Conservation (phyloP, 2,888 invertebrate species). For the Bursaphelenchus okinawaensis region DNA sequence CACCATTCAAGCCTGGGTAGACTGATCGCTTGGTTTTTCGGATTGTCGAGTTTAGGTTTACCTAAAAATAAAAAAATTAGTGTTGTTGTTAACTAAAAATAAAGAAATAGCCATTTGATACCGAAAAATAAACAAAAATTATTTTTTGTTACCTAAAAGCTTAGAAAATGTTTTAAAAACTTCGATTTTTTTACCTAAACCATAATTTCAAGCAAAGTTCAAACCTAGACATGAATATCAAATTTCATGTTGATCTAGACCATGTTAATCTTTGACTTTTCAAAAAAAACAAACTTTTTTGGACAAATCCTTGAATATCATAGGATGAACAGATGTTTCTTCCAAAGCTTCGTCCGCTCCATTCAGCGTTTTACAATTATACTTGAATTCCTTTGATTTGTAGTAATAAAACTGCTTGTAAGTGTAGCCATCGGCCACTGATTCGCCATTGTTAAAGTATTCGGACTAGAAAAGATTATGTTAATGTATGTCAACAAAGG, state of each 20-base stretch:
- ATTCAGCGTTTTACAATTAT: slow-evolving; percentile 36
- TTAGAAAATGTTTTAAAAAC: too few species aligned
- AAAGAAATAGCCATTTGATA: too few species aligned
- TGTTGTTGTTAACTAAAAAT: not conserved
- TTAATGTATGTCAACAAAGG: not conserved
- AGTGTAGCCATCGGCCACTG: slow-evolving; percentile 41
- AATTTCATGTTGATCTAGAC: too few species aligned
- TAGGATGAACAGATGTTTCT: slow-evolving; percentile 18
- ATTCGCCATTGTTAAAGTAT: slow-evolving; percentile 36
- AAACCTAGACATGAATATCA: too few species aligned
- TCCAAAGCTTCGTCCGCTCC: slow-evolving; percentile 29
- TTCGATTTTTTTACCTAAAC: too few species aligned
- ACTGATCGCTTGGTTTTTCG: slow-evolving; percentile 18
- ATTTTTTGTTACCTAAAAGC: too few species aligned
- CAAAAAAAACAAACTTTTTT: not conserved
- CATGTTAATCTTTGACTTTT: not conserved
- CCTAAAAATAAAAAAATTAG: not conserved
- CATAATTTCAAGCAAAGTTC: too few species aligned
- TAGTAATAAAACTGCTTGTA: slow-evolving; percentile 41
- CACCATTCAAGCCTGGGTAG: slow-evolving; percentile 37
- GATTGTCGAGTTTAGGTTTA: slow-evolving; percentile 5
- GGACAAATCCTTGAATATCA: slow-evolving; percentile 34
- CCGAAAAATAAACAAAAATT: too few species aligned
- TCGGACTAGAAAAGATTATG: slow-evolving; percentile 21
- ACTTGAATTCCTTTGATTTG: slow-evolving; percentile 38